Base-by-base conservation (phyloP, 2,888 invertebrate genomes). In the Ichneumoninae sp. region DNA sequence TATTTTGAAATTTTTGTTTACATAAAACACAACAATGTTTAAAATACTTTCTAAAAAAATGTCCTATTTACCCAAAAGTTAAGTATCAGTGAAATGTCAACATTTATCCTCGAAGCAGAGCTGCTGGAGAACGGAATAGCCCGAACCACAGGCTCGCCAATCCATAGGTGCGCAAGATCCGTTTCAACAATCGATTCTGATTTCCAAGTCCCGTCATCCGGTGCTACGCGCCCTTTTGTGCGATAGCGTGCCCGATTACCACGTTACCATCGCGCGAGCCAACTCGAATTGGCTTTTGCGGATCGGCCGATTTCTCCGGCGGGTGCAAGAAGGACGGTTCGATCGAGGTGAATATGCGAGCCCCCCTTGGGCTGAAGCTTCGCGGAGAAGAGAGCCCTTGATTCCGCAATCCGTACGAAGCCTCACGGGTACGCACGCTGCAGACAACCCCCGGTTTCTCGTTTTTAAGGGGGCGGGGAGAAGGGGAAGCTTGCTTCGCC, bases 341-440 rank as follows among this genome's bases (percentile, higher is more conserved):
- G 30, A 30, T 13, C 22, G 52, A 50, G 47, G 81, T 36, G 71
- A 71, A 57, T 47, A 71, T 40, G 52, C 30, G n/a, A n/a, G 50
- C 47, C 22, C 44, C 57, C 70, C 47, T 19, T 54, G 26, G 33
- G 22, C 26, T 33, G 33, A n/a, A 70, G 78, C 62, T 22, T 36
- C 50, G 72, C 44, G 57, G 36, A 22, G 68, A 72, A 10, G 85
- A 91, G 90, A 88, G 88, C 89, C 89, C 91, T 93, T 92, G 92
- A 93, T 93, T 92, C 92, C 89, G 89, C 90, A 91, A 91, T 90
- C 90, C 90, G 91, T 87, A 90, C 82, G 87, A 90, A 89, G 89
- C 89, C 90, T 89, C 87, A 83, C 82, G 85, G 86, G 71, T 69
- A 33, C 78, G 30, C 78, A 47, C 68, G 22, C 76, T 36, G 52